Conservation (phyloP, 2,797 vertebrate genomes). For the Hipposideros larvatus region DNA sequence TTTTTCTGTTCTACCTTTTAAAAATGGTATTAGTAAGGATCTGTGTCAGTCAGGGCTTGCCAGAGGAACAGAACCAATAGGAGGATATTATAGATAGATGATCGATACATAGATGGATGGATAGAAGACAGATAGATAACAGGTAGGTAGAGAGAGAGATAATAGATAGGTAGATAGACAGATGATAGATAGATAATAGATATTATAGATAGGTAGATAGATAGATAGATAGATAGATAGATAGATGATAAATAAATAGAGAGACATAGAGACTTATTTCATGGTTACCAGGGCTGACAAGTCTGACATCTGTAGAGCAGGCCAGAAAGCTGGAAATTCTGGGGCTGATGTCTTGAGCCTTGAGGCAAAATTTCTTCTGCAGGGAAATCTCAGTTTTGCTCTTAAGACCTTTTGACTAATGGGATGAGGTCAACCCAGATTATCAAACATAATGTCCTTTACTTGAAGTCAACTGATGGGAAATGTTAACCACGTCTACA, state of each 20-base stretch:
- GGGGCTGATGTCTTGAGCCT: neutral
- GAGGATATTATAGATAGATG: neutral
- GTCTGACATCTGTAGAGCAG: neutral
- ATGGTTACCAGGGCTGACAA: neutral
- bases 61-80: neutral
- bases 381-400: neutral
- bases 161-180: neutral
- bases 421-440: neutral
- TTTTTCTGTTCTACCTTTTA: neutral
- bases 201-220: neutral
- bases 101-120: neutral
- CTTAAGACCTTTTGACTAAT: neutral
- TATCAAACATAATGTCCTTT: neutral
- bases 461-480: neutral
- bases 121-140: neutral
- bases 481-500: neutral
- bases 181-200: too few relatives aligned
- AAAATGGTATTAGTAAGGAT: neutral
- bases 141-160: neutral
- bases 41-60: neutral
- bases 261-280: neutral
- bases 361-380: constrained; percentile 14
- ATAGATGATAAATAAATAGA: neutral
- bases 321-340: neutral
- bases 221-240: neutral